These are phyloP conservation scores for Drosophila asahinai DNA, from an alignment of 1,140 invertebrate species.

Conservation along the genomic window DNA sequence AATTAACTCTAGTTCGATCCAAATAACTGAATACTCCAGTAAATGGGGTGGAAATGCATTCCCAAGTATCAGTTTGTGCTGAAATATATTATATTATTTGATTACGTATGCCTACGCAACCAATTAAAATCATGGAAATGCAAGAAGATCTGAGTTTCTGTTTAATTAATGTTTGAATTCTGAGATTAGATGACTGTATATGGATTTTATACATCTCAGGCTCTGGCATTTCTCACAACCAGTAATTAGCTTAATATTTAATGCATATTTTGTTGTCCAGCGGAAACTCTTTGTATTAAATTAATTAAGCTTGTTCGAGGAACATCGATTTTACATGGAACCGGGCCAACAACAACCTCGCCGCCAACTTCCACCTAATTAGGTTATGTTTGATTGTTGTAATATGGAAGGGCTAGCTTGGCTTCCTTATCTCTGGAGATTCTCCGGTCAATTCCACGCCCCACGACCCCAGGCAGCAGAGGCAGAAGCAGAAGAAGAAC, in stretches of 20 bases:
- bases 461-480: conserved; percentile 4
- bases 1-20: conserved; percentile 24
- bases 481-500: conserved; percentile 1
- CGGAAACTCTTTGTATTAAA: neutral
- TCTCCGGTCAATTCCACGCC: conserved; percentile 44
- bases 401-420: conserved; percentile 44
- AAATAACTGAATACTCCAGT: neutral
- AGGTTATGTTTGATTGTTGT: conserved; percentile 81
- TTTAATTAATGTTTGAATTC: neutral
- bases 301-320: neutral
- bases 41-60: conserved; percentile 6
- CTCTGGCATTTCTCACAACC: neutral
- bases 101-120: conserved; percentile 2
- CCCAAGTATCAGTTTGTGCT: neutral
- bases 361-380: conserved; percentile 52
- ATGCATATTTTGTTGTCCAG: neutral
- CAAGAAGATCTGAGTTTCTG: neutral
- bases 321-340: neutral
- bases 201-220: too few relatives aligned
- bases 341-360: neutral
- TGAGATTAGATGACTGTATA: neutral
- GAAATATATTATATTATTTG: conserved; percentile 8
- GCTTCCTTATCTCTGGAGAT: conserved; percentile 25
- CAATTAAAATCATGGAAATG: conserved; percentile 9
- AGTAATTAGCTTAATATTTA: neutral